Percentiles rank a stretch among this genome's conserved stretches.
phyloP scores from a whole-genome alignment of 92 coral and sea anemone genomes.

The Epizoanthus stellaris region DNA sequence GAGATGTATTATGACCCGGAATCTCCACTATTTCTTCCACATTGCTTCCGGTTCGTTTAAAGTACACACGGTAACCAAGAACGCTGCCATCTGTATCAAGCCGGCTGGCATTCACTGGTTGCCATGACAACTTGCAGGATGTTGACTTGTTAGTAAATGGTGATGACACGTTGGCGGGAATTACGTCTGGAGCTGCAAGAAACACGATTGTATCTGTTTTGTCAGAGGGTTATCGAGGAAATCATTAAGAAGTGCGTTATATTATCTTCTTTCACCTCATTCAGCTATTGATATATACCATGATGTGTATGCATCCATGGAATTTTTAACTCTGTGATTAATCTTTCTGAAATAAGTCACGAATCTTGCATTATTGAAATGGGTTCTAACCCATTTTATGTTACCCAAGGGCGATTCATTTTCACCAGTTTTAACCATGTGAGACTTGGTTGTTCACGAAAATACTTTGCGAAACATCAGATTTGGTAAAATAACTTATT shows the following conservation, averaged over 20 bases:
- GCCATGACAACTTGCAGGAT: conserved; percentile 5
- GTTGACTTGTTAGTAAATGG: conserved; percentile 3
- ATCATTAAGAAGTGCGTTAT: neutral
- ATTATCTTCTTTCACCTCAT: no score
- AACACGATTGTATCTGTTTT: neutral
- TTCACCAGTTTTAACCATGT: no score
- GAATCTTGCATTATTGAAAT: no score
- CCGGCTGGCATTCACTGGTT: neutral
- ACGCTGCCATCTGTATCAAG: neutral
- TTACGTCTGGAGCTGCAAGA: conserved; percentile 4
- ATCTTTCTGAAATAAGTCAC: no score
- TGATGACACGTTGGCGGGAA: conserved; percentile 11
- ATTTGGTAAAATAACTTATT: no score
- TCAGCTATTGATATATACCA: no score
- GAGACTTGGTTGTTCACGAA: no score
- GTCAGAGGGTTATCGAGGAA: neutral
- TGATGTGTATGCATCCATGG: no score
- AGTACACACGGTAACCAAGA: conserved; percentile 14
- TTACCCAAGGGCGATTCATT: no score
- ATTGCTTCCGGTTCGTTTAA: neutral
- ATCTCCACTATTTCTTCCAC: neutral
- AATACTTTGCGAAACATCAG: no score
- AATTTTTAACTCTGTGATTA: no score
- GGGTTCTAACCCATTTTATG: no score
- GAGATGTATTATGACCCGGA: neutral